Evolutionary conservation across 2,113 vertebrate genomes (phyloP), one percentile per base, ranked within the genome.

Genomic region (Heterotilapia buettikoferi): DNA sequence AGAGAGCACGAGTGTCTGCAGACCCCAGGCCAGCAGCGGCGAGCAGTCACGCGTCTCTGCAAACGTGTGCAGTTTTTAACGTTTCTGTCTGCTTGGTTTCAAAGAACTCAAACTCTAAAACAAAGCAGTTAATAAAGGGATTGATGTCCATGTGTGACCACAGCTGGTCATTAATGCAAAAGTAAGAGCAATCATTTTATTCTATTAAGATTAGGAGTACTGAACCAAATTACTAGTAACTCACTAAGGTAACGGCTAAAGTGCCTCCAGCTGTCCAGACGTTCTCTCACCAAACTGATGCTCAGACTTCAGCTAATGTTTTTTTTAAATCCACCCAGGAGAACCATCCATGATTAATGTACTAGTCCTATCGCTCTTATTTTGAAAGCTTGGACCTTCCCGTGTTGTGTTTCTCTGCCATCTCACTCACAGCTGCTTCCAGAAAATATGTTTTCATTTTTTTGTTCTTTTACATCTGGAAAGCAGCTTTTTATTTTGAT

Each of bases 1-100:
- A 68, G 36, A 3, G 2, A 24, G 66, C 36, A 1, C 3, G 66
- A 45, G 66, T 9, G 66, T 2, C 13, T 45, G 40, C 21, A 26
- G 68, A 45, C 66, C 13, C 0, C n/a, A 4, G 21, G 1, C 11
- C 11, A 0, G 7, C 33, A 38, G 33, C 33, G 12, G 3, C 3
- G n/a, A 14, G n/a, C n/a, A 14, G 12, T 71, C 1, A 1, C 5
- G 3, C 13, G 66, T 71, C 21, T 43, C 12, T 71, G 16, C n/a
- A 71, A 40, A 21, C 13, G 5, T 73, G 18, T n/a, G 16, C 16
- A 18, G 47, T 6, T 47, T 33, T 47, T 6, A 47, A 47, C 18
- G 19, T 18, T 18, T 18, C 16, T 18, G 47, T 18, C 13, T 16
- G 38, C 7, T 71, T 26, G 21, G 12, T 4, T 43, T 13, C 31